Evolutionary conservation across 2,113 vertebrate genomes (phyloP), one percentile per base, ranked within the genome.

Genomic region (Colinus virginianus): DNA sequence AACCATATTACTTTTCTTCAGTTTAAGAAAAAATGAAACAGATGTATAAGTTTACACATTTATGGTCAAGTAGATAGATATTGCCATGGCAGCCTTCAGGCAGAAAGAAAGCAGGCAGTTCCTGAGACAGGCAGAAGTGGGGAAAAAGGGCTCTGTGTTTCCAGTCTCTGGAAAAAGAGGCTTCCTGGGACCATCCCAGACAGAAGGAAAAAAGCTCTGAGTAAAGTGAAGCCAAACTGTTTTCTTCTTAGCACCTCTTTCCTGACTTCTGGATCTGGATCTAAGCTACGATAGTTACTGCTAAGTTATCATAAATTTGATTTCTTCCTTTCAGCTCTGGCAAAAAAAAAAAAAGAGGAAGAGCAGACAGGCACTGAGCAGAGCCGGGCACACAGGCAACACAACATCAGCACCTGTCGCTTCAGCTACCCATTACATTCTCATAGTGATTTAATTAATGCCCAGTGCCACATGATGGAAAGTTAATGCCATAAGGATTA

Each of bases 381-480:
- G 2, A 28, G 32, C 38, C 38, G 63, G 46, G 62, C 9, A 13
- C 19, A 6, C 1, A 3, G 32, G 28, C 21, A 81, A 8, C 40
- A 9, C 0, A 1, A 49, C 9, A 36, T 53, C 28, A 16, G 51
- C 67, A 22, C 13, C 66, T 7, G 9, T 32, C 63, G 25, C 72
- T 22, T 32, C 48, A 66, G 70, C 53, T 45, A 76, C 3, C 36
- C 15, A 8, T 40, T 63, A 21, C 58, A 66, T 90, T 61, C 70
- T 75, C 53, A 12, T 10, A 6, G 25, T 42, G 4, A 0, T 61
- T 80, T 40, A 0, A 3, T 51, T 45, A 71, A 64, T 5, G 61
- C 56, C 61, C 61, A 40, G 25, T 40, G 30, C 32, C 66, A 68
- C 38, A 56, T 19, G 36, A 72, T 5, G 10, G 34, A 64, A 55